phyloP scores from a whole-genome alignment of 2,113 vertebrate species.

The Empidonax alnorum region DNA sequence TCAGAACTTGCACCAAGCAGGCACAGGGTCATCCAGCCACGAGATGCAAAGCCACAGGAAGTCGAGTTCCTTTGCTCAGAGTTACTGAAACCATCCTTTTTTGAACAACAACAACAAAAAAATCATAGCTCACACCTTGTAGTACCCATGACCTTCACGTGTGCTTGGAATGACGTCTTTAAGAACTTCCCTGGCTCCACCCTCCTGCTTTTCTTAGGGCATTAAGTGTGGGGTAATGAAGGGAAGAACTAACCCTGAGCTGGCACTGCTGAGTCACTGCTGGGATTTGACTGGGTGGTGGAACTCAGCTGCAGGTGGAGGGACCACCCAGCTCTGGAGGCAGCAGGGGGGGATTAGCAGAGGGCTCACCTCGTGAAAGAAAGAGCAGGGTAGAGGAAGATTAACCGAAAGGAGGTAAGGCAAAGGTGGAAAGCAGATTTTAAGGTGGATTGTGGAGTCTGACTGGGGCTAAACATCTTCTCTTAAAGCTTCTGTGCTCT shows the following conservation, averaged over 20 bases:
- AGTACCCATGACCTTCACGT: background rate
- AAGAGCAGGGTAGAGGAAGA: background rate
- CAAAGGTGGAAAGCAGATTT: background rate
- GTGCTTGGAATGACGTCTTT: background rate
- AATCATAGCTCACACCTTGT: accelerated
- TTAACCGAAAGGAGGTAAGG: background rate
- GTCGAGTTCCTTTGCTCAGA: background rate
- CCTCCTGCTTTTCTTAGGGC: background rate
- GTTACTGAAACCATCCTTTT: background rate
- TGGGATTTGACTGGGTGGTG: background rate
- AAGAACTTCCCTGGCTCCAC: background rate
- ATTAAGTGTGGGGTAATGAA: background rate
- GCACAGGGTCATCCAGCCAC: background rate
- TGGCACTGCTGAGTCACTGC: slow-evolving; percentile 20
- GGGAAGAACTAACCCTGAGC: background rate
- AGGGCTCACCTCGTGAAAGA: background rate
- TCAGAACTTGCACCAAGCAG: background rate
- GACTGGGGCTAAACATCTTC: background rate
- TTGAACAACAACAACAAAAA: background rate
- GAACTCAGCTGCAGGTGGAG: background rate
- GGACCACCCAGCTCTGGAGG: background rate
- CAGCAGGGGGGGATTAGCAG: background rate
- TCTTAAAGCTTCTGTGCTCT: background rate
- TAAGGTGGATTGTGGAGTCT: background rate
- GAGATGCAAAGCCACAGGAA: background rate